Conservation (phyloP, 2,888 invertebrate species). For the Drosophila limbata region DNA sequence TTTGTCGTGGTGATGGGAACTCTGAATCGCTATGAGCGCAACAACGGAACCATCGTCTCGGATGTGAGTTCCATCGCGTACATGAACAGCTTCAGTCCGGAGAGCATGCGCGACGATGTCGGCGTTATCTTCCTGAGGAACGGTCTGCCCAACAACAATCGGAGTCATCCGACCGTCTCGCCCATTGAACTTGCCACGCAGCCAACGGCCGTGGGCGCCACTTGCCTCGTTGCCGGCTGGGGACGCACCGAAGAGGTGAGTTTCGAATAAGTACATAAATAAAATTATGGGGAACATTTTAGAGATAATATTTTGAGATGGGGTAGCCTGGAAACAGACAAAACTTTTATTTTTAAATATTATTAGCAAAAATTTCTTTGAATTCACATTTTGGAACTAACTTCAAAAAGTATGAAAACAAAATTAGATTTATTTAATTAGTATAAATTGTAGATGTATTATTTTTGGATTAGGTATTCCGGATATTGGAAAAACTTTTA, state of each 20-base stretch:
- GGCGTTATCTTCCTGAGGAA: constrained; percentile 79
- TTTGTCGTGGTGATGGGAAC: constrained; percentile 83
- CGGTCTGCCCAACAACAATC: constrained; percentile 58
- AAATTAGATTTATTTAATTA: no score
- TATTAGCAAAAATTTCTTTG: no score
- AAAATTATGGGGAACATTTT: no score
- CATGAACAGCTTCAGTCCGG: constrained; percentile 76
- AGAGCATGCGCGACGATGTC: constrained; percentile 82
- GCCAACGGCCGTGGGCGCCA: constrained; percentile 56
- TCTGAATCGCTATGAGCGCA: constrained; percentile 76
- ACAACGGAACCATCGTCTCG: constrained; percentile 78
- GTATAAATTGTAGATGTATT: no score
- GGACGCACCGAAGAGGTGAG: constrained; percentile 79
- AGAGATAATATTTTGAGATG: no score
- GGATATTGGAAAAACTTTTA: no score
- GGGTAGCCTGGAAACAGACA: no score
- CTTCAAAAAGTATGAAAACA: no score
- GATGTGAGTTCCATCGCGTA: constrained; percentile 76
- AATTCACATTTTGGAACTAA: no score
- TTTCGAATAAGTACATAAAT: no score
- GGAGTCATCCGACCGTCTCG: constrained; percentile 66
- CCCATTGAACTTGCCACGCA: constrained; percentile 69
- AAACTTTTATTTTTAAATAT: no score
- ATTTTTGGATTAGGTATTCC: no score
- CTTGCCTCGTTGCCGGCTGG: constrained; percentile 84